Evolutionary conservation across 2,113 vertebrate genomes (phyloP).

Genomic region (Cheirogaleus medius): DNA sequence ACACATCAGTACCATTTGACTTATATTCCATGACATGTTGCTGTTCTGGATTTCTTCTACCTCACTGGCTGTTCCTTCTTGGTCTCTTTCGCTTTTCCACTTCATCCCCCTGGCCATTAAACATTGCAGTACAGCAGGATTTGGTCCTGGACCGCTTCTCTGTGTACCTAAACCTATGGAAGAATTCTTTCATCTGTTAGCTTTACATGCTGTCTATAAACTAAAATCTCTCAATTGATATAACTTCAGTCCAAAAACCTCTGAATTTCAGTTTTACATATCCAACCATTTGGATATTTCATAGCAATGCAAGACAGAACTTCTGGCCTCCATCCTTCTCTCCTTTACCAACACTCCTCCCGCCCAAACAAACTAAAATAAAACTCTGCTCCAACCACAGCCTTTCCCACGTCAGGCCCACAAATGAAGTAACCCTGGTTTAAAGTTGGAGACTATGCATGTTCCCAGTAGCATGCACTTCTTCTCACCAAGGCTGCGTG

Average conservation of each 20-base stretch:
- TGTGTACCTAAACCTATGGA: background rate
- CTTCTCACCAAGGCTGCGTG: background rate
- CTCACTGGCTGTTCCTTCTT: background rate
- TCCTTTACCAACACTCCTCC: background rate
- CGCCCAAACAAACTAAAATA: background rate
- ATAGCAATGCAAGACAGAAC: background rate
- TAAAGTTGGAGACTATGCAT: background rate
- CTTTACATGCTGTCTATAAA: background rate
- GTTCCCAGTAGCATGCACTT: background rate
- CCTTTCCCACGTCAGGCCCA: background rate
- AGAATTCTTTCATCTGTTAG: background rate
- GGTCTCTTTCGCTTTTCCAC: background rate
- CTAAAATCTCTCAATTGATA: background rate
- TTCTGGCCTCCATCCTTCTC: background rate
- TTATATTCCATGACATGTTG: background rate
- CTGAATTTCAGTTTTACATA: background rate
- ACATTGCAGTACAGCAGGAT: background rate
- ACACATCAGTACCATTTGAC: background rate
- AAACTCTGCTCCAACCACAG: background rate
- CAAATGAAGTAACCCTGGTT: background rate
- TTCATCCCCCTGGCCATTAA: no score
- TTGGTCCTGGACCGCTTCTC: background rate
- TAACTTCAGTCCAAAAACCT: background rate
- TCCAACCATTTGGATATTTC: background rate
- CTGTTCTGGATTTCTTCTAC: background rate